Evolutionary conservation across 2,113 vertebrate genomes (phyloP).

Genomic region (Paradisaea rubra): DNA sequence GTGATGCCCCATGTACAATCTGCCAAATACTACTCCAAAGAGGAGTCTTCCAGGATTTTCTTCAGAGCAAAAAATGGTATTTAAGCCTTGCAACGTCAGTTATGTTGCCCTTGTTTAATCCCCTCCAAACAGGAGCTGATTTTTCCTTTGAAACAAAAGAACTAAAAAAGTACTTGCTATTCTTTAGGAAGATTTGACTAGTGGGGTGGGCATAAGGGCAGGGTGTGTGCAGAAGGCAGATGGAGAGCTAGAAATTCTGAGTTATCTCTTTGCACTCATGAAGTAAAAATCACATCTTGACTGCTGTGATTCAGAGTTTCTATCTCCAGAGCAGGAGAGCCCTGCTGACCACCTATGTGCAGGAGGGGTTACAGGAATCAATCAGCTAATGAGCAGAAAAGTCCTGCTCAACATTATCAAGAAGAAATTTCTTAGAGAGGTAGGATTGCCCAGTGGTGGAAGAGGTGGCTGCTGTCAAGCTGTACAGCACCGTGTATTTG

Average conservation of each 20-base stretch:
- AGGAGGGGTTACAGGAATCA: neutral
- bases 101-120: neutral
- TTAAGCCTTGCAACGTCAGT: neutral
- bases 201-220: neutral
- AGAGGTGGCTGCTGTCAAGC: neutral
- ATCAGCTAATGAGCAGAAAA: neutral
- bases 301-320: neutral
- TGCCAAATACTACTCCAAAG: neutral
- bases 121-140: neutral
- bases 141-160: neutral
- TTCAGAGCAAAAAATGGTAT: neutral
- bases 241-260: neutral
- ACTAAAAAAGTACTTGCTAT: neutral
- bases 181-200: neutral
- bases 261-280: neutral
- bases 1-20: neutral
- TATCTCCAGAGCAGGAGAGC: neutral
- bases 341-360: neutral
- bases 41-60: neutral
- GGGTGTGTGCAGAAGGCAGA: neutral
- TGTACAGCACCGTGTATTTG: fast-evolving
- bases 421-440: neutral
- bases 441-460: neutral
- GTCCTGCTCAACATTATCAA: neutral
- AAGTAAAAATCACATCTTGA: neutral